These are phyloP conservation scores for Leptinotarsa peninsularis DNA, from an alignment of 2,888 invertebrate genomes.

Conservation along the genomic window DNA sequence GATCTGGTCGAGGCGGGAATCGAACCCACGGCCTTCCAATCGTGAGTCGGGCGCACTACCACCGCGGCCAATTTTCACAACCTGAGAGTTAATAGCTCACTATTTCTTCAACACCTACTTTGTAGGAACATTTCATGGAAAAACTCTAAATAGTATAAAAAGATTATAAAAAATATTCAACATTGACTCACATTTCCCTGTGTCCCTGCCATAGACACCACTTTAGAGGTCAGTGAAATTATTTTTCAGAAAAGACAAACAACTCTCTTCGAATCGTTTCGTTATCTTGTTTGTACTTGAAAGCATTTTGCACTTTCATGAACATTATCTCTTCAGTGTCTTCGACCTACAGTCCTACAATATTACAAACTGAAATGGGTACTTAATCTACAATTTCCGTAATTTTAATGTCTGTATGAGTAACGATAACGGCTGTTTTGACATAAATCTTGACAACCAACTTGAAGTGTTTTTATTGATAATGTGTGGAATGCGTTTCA, in stretches of 20 bases:
- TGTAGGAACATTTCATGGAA: too few species aligned
- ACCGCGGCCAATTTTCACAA: too few species aligned
- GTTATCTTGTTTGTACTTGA: background rate
- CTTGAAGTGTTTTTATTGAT: background rate
- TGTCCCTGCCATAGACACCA: too few species aligned
- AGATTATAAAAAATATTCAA: too few species aligned
- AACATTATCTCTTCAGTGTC: constrained; percentile 3
- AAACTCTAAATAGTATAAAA: too few species aligned
- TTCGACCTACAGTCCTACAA: background rate
- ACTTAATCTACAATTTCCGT: background rate
- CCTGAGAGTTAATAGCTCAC: too few species aligned
- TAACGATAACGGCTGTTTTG: background rate
- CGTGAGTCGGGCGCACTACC: too few species aligned
- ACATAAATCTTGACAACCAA: background rate
- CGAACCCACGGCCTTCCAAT: too few species aligned
- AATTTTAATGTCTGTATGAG: background rate
- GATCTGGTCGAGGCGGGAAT: too few species aligned
- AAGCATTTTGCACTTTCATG: background rate
- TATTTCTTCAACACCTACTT: too few species aligned
- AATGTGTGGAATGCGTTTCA: background rate
- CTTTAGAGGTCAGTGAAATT: too few species aligned
- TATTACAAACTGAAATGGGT: constrained; percentile 1
- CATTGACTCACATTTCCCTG: too few species aligned
- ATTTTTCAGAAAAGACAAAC: background rate
- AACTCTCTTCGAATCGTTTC: background rate